Evolutionary conservation across 2,797 vertebrate species (phyloP), one percentile per base, ranked within the genome.

Genomic region (Passerculus sandwichensis): DNA sequence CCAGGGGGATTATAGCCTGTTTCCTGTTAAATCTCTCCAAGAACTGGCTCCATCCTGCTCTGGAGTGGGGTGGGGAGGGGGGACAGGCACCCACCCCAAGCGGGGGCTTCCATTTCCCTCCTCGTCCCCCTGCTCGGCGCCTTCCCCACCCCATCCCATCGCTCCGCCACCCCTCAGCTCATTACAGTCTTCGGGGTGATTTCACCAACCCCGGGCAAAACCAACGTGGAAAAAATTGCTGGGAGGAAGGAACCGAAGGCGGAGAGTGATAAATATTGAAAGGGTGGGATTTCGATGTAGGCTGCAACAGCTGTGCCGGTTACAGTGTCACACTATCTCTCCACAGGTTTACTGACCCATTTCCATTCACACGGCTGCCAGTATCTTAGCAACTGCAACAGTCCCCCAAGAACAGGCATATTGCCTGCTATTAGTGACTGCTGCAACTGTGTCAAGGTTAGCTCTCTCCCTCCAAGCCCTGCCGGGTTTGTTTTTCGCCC

Each of bases 301-400:
- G 97, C 98, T 97, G 97, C 96, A 98, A 97, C 98, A 98, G 98
- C 98, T 98, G 98, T 98, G 97, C 97, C 97, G 98, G 98, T 98
- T 98, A 94, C 97, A 97, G 98, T 99, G 99, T 99, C 98, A 99
- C 98, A 98, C 98, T 98, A 98, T 98, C 98, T 99, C 99, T 99
- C 99, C 98, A 98, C 97, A 98, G 99, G 99, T 98, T 98, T 98
- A 98, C 98, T 99, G 99, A 99, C 98, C 99, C 98, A 99, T 98
- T 99, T 99, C 98, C 98, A 98, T 98, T 98, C 97, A 98, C 98
- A 97, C 98, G 99, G 98, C 99, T 99, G 99, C 98, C 97, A 98
- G 99, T 99, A 99, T 99, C 99, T 99, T 99, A 99, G 99, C 99
- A 99, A 99, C 99, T 98, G 99, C 99, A 99, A 98, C 98, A 98